Percentiles rank a stretch among this genome's conserved stretches.
Conservation (phyloP, 2,888 invertebrate species). For the Ephialtes manifestator region DNA sequence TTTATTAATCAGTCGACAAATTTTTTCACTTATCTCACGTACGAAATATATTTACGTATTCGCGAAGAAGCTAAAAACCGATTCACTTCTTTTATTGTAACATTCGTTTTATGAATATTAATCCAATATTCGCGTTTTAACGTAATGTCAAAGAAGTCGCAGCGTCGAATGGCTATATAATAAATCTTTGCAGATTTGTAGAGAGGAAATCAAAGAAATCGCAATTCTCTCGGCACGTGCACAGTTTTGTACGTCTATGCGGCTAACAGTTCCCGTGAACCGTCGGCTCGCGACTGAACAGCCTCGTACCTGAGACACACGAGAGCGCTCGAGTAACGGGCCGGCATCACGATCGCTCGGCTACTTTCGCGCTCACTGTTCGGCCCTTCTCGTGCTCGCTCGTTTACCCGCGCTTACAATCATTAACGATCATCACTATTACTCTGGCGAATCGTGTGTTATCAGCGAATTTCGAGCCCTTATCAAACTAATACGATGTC, state of each 20-base stretch:
- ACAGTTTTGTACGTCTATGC: not conserved
- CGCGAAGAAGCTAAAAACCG: not conserved
- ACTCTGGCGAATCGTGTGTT: not conserved
- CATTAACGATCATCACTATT: not conserved
- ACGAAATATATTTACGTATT: constrained; percentile 7
- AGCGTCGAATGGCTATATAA: not conserved
- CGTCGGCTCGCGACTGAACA: constrained; percentile 73
- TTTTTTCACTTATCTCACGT: constrained; percentile 38
- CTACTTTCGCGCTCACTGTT: constrained; percentile 74
- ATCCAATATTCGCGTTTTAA: not conserved
- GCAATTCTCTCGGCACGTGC: constrained; percentile 22
- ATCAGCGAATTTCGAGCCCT: not conserved
- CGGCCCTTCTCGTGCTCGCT: constrained; percentile 71
- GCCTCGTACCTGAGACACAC: constrained; percentile 51
- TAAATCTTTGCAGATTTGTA: not conserved
- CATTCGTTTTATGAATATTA: not conserved
- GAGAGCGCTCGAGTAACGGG: constrained; percentile 72
- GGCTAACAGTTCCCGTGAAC: constrained; percentile 67
- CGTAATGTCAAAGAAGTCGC: not conserved
- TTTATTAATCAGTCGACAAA: constrained; percentile 15
- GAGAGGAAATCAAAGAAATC: not conserved
- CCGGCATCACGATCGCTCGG: constrained; percentile 57
- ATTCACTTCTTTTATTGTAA: not conserved
- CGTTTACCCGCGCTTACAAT: constrained; percentile 42
- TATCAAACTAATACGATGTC: not conserved